Evolutionary conservation across 2,797 vertebrate genomes (phyloP).

Genomic region (Myotis findleyi): DNA sequence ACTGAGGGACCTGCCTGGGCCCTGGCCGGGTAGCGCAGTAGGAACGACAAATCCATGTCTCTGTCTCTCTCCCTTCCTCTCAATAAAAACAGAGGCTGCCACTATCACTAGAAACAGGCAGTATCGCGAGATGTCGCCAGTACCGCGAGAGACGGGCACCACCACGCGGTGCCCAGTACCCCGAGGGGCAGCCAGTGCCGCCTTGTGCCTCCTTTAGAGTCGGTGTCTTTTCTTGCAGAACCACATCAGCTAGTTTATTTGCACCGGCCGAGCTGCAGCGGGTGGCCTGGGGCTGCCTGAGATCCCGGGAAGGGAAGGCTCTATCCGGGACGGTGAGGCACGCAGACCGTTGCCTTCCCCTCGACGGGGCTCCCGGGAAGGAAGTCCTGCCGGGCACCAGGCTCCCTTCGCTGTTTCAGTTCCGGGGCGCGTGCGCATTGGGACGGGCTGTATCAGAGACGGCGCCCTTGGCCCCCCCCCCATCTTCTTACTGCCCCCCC

Average conservation of each 20-base stretch:
- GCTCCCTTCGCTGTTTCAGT: not conserved
- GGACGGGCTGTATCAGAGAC: not conserved
- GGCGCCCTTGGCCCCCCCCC: not conserved
- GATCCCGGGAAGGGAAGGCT: not conserved
- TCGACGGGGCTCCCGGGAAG: not conserved
- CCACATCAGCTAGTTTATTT: not conserved
- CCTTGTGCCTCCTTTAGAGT: not conserved
- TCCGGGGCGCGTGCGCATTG: not conserved
- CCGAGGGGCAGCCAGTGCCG: too few species aligned
- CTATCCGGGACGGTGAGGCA: not conserved
- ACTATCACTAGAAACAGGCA: too few species aligned
- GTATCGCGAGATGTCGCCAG: too few species aligned
- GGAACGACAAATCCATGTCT: too few species aligned
- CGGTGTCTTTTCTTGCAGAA: not conserved
- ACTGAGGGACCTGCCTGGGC: too few species aligned
- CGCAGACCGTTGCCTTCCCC: conserved; percentile 25
- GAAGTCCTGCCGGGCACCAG: not conserved
- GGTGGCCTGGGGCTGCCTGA: not conserved
- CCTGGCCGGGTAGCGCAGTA: too few species aligned
- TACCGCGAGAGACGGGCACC: too few species aligned
- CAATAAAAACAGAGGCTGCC: too few species aligned
- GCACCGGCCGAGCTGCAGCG: not conserved
- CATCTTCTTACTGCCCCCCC: not conserved
- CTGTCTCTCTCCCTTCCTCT: too few species aligned
- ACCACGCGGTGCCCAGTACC: too few species aligned